Conservation (phyloP, 2,113 vertebrate species). For the Phalacrocorax carbo region DNA sequence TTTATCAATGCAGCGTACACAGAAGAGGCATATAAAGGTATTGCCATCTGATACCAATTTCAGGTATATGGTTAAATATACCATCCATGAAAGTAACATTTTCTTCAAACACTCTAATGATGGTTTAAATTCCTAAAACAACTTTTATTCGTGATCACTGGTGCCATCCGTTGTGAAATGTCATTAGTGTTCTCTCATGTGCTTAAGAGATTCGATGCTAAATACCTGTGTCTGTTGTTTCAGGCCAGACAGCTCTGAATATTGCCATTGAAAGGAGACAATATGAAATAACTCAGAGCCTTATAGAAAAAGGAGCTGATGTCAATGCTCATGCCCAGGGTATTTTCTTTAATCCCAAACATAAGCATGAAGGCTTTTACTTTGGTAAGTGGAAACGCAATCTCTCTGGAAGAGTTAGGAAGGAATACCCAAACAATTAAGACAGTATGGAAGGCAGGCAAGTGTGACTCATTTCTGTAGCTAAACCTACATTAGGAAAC, state of each 20-base stretch:
- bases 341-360: conserved; percentile 81
- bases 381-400: conserved; percentile 71
- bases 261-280: conserved; percentile 82
- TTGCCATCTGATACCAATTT: background rate
- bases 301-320: conserved; percentile 79
- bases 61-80: background rate
- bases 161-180: background rate
- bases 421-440: background rate
- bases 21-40: conserved; percentile 81
- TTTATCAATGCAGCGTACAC: conserved; percentile 81
- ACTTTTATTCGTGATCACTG: background rate
- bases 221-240: background rate
- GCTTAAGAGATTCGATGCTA: background rate
- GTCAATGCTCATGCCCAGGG: conserved; percentile 79
- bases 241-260: conserved; percentile 81
- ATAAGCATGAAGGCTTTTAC: conserved; percentile 82
- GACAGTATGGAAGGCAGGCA: background rate
- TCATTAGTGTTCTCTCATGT: background rate
- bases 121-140: background rate
- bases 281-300: conserved; percentile 70
- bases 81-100: background rate
- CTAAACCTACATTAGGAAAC: background rate
- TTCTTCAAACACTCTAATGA: background rate
- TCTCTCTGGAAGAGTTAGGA: background rate
- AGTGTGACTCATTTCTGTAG: background rate